A percentile compares a stretch with the other conserved stretches of the same genome.
Conservation (phyloP, 2,113 vertebrate species). For the Anas platyrhynchos region DNA sequence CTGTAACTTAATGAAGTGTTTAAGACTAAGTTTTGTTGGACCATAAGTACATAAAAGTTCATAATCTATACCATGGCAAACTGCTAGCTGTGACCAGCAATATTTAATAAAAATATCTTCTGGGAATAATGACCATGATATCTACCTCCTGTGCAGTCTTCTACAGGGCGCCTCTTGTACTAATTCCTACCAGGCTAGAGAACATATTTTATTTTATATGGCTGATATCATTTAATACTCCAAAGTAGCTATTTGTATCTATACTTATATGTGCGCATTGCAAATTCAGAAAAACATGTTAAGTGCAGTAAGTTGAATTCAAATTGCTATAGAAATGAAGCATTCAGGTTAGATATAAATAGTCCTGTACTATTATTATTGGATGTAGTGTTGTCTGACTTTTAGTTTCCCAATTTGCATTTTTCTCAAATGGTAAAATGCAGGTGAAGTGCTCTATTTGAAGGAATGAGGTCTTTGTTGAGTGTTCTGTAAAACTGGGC, state of each 20-base stretch:
- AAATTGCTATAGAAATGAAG: neutral
- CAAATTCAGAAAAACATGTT: neutral
- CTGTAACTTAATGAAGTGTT: conserved; percentile 28
- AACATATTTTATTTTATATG: neutral
- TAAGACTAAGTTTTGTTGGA: neutral
- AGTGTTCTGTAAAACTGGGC: neutral
- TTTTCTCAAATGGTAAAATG: conserved; percentile 9
- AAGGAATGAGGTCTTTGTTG: conserved; percentile 6
- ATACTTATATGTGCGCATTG: neutral
- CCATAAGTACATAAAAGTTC: neutral
- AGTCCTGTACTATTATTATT: conserved; percentile 43
- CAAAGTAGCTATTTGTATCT: neutral
- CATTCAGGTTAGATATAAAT: conserved; percentile 47
- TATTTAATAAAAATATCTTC: neutral
- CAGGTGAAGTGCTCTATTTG: neutral
- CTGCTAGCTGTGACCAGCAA: neutral
- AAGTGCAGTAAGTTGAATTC: neutral
- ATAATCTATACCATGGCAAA: neutral
- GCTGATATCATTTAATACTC: neutral
- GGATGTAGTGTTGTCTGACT: conserved; percentile 20
- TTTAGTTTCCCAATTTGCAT: neutral
- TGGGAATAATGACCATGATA: neutral
- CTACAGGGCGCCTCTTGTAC: neutral
- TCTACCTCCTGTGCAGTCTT: neutral
- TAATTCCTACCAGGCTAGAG: neutral